These are phyloP conservation scores for Sphaerophoria rueppellii DNA, from an alignment of 2,888 invertebrate genomes.

Conservation along the genomic window DNA sequence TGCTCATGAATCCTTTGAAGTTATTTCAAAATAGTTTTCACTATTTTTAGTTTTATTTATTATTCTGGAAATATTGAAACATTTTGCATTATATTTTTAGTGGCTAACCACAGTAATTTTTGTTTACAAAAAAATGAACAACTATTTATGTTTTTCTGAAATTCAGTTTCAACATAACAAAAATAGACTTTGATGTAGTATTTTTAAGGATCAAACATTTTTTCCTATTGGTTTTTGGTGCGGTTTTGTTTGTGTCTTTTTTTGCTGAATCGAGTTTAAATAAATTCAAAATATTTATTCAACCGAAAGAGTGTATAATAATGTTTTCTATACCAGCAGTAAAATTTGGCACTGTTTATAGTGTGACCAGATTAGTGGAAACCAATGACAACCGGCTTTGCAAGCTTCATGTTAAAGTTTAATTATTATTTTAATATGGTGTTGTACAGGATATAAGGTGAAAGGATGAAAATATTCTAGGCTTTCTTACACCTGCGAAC, in stretches of 20 bases:
- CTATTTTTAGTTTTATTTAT: slow-evolving; percentile 16
- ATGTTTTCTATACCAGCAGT: neutral
- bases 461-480: no score
- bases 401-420: no score
- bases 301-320: neutral
- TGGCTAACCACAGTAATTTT: neutral
- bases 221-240: slow-evolving; percentile 42
- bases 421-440: no score
- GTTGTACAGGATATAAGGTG: no score
- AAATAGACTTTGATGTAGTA: neutral
- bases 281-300: slow-evolving; percentile 53
- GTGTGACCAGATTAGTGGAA: neutral
- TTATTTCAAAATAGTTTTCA: neutral
- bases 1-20: slow-evolving; percentile 41
- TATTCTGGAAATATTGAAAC: neutral
- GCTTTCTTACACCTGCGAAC: no score
- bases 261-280: slow-evolving; percentile 44
- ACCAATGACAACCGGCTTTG: neutral
- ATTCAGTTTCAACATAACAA: slow-evolving; percentile 17
- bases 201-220: slow-evolving; percentile 21
- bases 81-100: neutral
- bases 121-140: neutral
- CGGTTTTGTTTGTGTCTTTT: slow-evolving; percentile 41
- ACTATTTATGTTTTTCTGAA: neutral
- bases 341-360: slow-evolving; percentile 22